Percentiles rank a stretch among this genome's conserved stretches.
These are phyloP conservation scores for Volucella inanis DNA, from an alignment of 2,888 invertebrate genomes.

Conservation along the genomic window DNA sequence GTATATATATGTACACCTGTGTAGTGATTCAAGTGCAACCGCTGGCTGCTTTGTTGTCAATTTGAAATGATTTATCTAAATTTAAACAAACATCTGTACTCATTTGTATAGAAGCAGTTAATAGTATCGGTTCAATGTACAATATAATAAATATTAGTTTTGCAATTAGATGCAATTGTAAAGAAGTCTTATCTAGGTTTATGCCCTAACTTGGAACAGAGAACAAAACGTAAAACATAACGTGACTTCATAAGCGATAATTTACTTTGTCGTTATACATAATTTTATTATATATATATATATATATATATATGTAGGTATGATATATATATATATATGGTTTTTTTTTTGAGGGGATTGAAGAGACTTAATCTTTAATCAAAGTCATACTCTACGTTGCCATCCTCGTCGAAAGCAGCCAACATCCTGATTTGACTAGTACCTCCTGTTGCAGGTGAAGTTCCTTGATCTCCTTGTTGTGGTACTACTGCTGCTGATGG, in stretches of 20 bases:
- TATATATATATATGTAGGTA: constrained; percentile 26
- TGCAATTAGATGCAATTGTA: not conserved
- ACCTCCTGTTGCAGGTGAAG: constrained; percentile 53
- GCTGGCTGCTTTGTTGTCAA: constrained; percentile 23
- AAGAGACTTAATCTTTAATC: constrained; percentile 63
- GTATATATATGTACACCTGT: constrained; percentile 8
- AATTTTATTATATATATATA: constrained; percentile 56
- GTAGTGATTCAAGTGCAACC: constrained; percentile 18
- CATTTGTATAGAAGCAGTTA: not conserved
- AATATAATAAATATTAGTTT: not conserved
- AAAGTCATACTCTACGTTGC: constrained; percentile 80
- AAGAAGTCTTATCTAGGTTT: constrained; percentile 28
- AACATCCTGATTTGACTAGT: constrained; percentile 79
- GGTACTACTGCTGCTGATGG: constrained; percentile 53
- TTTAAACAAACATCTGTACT: constrained; percentile 7
- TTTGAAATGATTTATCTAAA: constrained; percentile 11
- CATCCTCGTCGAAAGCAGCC: constrained; percentile 80
- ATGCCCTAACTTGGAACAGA: constrained; percentile 47
- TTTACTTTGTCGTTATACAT: constrained; percentile 66
- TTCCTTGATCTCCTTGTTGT: constrained; percentile 49
- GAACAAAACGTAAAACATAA: constrained; percentile 47
- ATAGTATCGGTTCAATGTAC: constrained; percentile 4
- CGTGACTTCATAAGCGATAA: constrained; percentile 73
- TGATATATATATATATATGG: constrained; percentile 40
- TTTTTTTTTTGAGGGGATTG: not conserved